Base-by-base conservation (phyloP, 1,140 invertebrate species). In the Cyclargus thomasi region DNA sequence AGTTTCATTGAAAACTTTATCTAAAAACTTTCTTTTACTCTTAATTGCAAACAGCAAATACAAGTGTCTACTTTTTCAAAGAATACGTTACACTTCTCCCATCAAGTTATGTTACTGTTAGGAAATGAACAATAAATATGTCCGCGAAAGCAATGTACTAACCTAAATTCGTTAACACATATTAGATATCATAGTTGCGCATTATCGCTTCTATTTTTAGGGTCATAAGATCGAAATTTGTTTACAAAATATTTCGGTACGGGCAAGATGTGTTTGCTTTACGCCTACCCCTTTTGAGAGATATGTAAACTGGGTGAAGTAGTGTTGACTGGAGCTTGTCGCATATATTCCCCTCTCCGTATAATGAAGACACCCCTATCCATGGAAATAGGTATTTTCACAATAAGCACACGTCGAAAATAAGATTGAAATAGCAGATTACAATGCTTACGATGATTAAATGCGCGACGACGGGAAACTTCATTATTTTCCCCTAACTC, bases 221-320 rank as follows among this genome's bases (percentile, higher is more conserved):
- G 17, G 55, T 14, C 35, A 36, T 23, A 64, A 64, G n/a, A 63
- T 68, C 53, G 23, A 64, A 64, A 64, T 57, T 64, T 23, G 39
- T 23, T 67, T 36, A 29, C 22, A 5, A 55, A n/a, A 62, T 5
- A n/a, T 39, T 69, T 62, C 21, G 21, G 47, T 47, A 65, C 20
- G 53, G 18, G 64, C 68, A 69, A 69, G 62, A 57, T 29, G 17
- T 53, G 39, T 63, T 59, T 59, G 22, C 53, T 55, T 23, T 57
- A 23, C 35, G 36, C 55, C 39, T 35, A 69, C 55, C 63, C 55
- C 63, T 69, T 69, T 69, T 65, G 68, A 69, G 68, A 65, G 68
- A 69, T 69, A 69, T 64, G 68, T 69, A 69, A 69, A 69, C 68
- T 69, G 62, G 68, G 63, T 69, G 64, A 69, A 69, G 68, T 69